A percentile compares a stretch with the other conserved stretches of the same genome.
These are phyloP conservation scores for Coreoperca whiteheadi DNA, from an alignment of 2,113 vertebrate species.

Conservation along the genomic window DNA sequence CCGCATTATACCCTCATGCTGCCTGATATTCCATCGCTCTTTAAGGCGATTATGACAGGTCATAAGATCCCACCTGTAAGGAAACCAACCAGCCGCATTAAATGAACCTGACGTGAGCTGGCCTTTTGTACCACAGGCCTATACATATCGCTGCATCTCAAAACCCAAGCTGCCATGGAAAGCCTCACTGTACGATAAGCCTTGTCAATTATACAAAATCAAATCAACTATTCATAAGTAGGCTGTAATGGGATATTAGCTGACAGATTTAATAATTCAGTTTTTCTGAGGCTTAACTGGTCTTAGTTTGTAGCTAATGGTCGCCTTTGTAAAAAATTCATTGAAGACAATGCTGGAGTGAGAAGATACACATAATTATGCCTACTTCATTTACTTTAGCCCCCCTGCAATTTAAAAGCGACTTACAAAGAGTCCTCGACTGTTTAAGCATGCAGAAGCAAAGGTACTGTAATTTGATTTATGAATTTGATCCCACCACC, in stretches of 20 bases:
- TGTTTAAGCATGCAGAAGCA: constrained; percentile 74
- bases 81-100: constrained; percentile 71
- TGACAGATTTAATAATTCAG: constrained; percentile 97
- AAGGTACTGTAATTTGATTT: constrained; percentile 87
- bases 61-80: constrained; percentile 66
- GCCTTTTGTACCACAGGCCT: constrained; percentile 75
- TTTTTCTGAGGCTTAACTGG: constrained; percentile 89
- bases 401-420: constrained; percentile 68
- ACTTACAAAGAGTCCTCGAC: constrained; percentile 64
- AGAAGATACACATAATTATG: constrained; percentile 85
- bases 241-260: constrained; percentile 90
- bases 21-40: constrained; percentile 65
- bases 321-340: constrained; percentile 91
- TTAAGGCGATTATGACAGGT: constrained; percentile 78
- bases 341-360: constrained; percentile 83
- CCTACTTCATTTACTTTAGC: constrained; percentile 83
- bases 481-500: constrained; percentile 87
- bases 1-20: constrained; percentile 36
- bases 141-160: constrained; percentile 83
- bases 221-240: constrained; percentile 98
- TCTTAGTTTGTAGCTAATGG: constrained; percentile 89
- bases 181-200: constrained; percentile 87
- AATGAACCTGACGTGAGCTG: constrained; percentile 75
- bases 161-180: constrained; percentile 85
- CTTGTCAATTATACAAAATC: constrained; percentile 96